Evolutionary conservation across 2,797 vertebrate species (phyloP).

Genomic region (Parambassis ranga): DNA sequence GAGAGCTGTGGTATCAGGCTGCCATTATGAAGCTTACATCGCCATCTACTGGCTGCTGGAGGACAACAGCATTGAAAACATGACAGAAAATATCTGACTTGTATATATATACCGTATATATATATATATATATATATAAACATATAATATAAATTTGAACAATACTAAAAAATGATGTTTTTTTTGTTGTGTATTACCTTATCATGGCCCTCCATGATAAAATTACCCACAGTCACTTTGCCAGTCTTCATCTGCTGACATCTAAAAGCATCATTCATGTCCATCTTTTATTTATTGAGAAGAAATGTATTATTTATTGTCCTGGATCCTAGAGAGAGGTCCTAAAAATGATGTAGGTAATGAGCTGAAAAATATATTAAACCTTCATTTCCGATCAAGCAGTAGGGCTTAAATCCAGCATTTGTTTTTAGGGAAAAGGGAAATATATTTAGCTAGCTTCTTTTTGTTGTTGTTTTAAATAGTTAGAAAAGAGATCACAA

Average conservation of each 20-base stretch:
- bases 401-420: not conserved
- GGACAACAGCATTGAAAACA: too few relatives aligned
- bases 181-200: not conserved
- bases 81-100: too few relatives aligned
- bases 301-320: slow-evolving; percentile 1
- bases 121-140: too few relatives aligned
- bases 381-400: not conserved
- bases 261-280: not conserved
- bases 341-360: not conserved
- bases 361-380: not conserved
- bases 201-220: too few relatives aligned
- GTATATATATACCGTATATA: too few relatives aligned
- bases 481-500: not conserved
- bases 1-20: not conserved
- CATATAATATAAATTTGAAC: too few relatives aligned
- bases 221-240: not conserved
- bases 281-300: slow-evolving; percentile 5
- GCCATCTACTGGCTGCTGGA: slow-evolving; percentile 66
- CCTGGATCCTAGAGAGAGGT: not conserved
- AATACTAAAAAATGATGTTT: too few relatives aligned
- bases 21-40: slow-evolving; percentile 49
- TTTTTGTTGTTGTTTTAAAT: not conserved
- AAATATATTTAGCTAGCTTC: not conserved
- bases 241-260: not conserved
- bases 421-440: not conserved